Evolutionary conservation across 2,888 invertebrate genomes (phyloP), one percentile per base, ranked within the genome.

Genomic region (Quadroppia sp.): DNA sequence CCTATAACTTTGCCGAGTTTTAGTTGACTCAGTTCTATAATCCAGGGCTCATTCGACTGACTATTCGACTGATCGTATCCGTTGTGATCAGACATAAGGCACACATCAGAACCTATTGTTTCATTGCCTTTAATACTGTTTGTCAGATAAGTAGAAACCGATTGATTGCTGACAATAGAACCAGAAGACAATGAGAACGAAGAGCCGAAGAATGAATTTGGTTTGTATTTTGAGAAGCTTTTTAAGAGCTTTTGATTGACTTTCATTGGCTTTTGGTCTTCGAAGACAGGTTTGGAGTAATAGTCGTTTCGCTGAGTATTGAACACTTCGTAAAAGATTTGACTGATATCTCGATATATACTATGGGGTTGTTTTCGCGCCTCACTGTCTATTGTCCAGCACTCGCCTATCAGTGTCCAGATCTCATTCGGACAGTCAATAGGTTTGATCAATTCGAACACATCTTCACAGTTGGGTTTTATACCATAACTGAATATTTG

Each of bases 401-500:
- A 81, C 28, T 78, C 76, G 20, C 75, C 13, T 71, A 81, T 80
- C 59, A 92, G 84, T 77, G 86, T 85, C 82, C 89, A 91, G 77
- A 94, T 88, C 80, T 89, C 89, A 40, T 83, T 80, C 6, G 91
- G 89, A 80, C 92, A 93, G n/a, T 85, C 84, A 74, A 82, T 80
- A 15, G 91, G 89, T 64, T 86, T 84, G n/a, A 87, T 86, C 74
- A 89, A 82, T 3, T 89, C 86, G 80, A 88, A 90, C 90, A 67
- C 32, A 32, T 67, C 59, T 13, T 50, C 61, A n/a, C 32, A 73
- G 30, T 42, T 81, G 59, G 86, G 84, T 64, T 81, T 79, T 20
- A 81, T 85, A 0, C 94, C 94, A 78, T 87, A 89, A 0, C 90
- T 89, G 83, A 94, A 95, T 78, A 95, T 90, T 83, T 95, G 92